These are phyloP conservation scores for Glyphotaelius pellucidus DNA, from an alignment of 2,888 invertebrate genomes.

Conservation along the genomic window DNA sequence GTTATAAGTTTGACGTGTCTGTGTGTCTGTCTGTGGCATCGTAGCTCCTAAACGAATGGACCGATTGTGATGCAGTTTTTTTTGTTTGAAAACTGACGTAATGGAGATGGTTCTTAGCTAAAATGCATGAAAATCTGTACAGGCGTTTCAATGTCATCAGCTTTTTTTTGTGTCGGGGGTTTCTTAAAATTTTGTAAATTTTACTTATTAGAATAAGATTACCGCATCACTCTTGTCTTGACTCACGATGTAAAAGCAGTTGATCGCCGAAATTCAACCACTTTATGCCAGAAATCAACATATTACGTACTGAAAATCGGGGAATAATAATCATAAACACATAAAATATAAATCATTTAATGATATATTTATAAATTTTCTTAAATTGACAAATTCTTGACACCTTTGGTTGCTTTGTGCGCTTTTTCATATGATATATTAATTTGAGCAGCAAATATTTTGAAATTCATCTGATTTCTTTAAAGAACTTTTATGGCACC, in stretches of 20 bases:
- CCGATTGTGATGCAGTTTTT: too few relatives aligned
- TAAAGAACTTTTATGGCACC: background rate
- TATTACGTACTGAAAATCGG: background rate
- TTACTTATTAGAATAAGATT: background rate
- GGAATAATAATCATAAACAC: constrained; percentile 11
- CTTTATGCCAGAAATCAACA: background rate
- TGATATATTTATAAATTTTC: constrained; percentile 29
- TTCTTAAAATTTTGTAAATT: too few relatives aligned
- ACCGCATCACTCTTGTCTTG: background rate
- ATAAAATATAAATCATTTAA: constrained; percentile 29
- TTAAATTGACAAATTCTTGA: constrained; percentile 44
- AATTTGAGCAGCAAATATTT: constrained; percentile 17
- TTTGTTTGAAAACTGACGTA: too few relatives aligned
- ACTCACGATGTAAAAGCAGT: background rate
- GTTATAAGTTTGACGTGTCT: too few relatives aligned
- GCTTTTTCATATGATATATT: background rate
- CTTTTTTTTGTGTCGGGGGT: too few relatives aligned
- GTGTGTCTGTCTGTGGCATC: too few relatives aligned
- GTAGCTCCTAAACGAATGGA: too few relatives aligned
- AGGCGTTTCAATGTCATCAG: too few relatives aligned
- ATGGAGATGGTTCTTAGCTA: too few relatives aligned
- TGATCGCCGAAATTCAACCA: background rate
- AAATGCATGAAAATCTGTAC: too few relatives aligned
- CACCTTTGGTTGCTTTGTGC: constrained; percentile 41
- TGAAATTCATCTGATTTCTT: background rate